Percentiles rank a stretch among this genome's conserved stretches.
These are phyloP conservation scores for Andrena cerasifolii DNA, from an alignment of 1,140 invertebrate genomes.

Conservation along the genomic window DNA sequence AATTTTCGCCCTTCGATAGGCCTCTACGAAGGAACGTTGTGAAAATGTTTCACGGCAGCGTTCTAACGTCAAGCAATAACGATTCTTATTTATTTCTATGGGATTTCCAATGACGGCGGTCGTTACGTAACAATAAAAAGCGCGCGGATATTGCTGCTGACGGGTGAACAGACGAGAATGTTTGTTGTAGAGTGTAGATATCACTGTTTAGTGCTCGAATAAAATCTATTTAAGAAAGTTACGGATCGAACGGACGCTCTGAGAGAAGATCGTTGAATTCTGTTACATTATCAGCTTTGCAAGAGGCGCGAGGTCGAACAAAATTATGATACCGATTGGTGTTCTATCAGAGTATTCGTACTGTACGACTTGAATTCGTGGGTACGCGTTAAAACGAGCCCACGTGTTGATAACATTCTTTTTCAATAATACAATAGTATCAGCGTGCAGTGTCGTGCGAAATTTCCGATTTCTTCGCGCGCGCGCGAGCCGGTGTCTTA, in stretches of 20 bases:
- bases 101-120: slow-evolving; percentile 16
- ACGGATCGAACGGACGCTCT: not conserved
- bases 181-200: slow-evolving; percentile 69
- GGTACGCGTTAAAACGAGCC: not conserved
- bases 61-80: slow-evolving; percentile 44
- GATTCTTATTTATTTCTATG: slow-evolving; percentile 28
- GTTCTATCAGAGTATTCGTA: slow-evolving; percentile 13
- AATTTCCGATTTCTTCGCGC: not conserved
- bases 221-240: slow-evolving; percentile 71
- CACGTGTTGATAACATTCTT: not conserved
- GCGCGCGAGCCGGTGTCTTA: not conserved
- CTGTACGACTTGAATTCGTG: not conserved
- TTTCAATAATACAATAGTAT: not conserved
- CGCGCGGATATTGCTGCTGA: slow-evolving; percentile 43
- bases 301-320: too few relatives aligned
- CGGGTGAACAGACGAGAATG: slow-evolving; percentile 40
- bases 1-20: not conserved
- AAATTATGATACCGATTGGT: too few relatives aligned
- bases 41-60: slow-evolving; percentile 6
- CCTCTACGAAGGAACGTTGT: not conserved
- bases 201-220: slow-evolving; percentile 72
- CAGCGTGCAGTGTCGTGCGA: not conserved
- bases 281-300: too few relatives aligned
- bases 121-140: slow-evolving; percentile 40
- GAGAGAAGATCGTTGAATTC: not conserved